phyloP scores from a whole-genome alignment of 2,113 vertebrate genomes.

The Periophthalmus modestus region DNA sequence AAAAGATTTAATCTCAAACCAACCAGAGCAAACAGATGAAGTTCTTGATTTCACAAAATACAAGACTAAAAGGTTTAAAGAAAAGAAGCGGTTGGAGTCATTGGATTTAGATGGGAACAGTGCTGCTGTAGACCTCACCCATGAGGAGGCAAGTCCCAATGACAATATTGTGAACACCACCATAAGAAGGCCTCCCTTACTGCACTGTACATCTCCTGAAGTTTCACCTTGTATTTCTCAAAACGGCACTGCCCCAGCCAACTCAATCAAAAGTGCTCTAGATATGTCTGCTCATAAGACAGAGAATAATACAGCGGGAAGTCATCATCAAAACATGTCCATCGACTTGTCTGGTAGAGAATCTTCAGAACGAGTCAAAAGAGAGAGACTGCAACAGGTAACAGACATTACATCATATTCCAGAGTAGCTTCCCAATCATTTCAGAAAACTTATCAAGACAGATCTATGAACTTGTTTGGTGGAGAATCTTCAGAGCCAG shows the following conservation, averaged over 20 bases:
- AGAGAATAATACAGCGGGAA: constrained; percentile 25
- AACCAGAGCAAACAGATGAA: constrained; percentile 30
- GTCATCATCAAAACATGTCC: constrained; percentile 27
- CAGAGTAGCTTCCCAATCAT: constrained; percentile 18
- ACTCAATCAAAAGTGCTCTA: constrained; percentile 61
- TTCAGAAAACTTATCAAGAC: constrained; percentile 38
- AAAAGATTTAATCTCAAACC: constrained; percentile 5
- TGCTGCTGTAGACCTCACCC: constrained; percentile 63
- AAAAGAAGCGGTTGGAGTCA: constrained; percentile 39
- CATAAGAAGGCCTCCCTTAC: background rate
- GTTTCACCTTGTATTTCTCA: background rate
- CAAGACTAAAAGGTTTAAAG: constrained; percentile 64
- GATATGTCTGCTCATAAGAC: constrained; percentile 71
- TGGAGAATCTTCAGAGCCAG: constrained; percentile 16
- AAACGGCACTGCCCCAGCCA: constrained; percentile 57
- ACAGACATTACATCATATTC: constrained; percentile 9
- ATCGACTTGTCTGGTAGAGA: constrained; percentile 58
- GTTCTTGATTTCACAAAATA: constrained; percentile 73
- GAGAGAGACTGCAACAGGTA: constrained; percentile 20
- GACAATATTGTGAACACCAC: constrained; percentile 5
- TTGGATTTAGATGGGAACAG: constrained; percentile 8
- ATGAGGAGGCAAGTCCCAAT: constrained; percentile 29
- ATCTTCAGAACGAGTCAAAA: constrained; percentile 7
- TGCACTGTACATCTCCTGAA: background rate
- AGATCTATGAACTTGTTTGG: constrained; percentile 58